Evolutionary conservation across 2,797 vertebrate genomes (phyloP).

Genomic region (Chelon labrosus): DNA sequence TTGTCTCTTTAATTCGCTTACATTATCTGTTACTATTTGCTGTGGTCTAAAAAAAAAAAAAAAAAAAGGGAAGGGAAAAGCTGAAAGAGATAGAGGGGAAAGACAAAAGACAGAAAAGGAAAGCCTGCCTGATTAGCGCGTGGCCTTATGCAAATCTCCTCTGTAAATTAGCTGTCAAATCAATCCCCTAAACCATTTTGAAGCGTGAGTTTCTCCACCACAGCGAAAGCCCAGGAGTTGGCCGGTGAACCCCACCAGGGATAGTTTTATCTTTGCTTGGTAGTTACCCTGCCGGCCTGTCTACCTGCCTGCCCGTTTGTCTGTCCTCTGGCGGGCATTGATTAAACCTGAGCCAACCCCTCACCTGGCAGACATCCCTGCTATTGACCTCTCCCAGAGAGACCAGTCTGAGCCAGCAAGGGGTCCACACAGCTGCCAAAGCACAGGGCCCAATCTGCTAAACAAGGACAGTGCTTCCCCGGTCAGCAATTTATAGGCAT

Average conservation of each 20-base stretch:
- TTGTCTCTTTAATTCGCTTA: constrained; percentile 82
- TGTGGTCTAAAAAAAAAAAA: constrained; percentile 56
- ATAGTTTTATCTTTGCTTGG: constrained; percentile 67
- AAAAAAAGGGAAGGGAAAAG: constrained; percentile 51
- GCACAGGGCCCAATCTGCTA: constrained; percentile 47
- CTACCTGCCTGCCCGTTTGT: constrained; percentile 45
- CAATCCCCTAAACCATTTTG: constrained; percentile 78
- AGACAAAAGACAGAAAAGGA: constrained; percentile 71
- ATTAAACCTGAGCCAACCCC: constrained; percentile 74
- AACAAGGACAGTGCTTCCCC: constrained; percentile 48
- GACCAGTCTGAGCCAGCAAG: constrained; percentile 46
- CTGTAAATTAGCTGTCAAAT: constrained; percentile 85
- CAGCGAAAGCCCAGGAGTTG: constrained; percentile 61
- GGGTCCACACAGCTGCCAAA: constrained; percentile 57
- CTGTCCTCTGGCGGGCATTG: constrained; percentile 56
- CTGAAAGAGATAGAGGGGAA: constrained; percentile 48
- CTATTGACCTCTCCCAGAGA: constrained; percentile 71
- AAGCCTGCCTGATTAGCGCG: constrained; percentile 78
- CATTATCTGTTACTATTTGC: constrained; percentile 82
- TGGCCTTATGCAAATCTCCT: constrained; percentile 82
- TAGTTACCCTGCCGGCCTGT: constrained; percentile 55
- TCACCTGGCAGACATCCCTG: constrained; percentile 72
- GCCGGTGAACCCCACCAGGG: constrained; percentile 67
- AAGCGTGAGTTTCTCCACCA: constrained; percentile 64
- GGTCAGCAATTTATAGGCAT: constrained; percentile 33